These are phyloP conservation scores for Diachasma alloeum DNA, from an alignment of 1,140 invertebrate species.

Conservation along the genomic window DNA sequence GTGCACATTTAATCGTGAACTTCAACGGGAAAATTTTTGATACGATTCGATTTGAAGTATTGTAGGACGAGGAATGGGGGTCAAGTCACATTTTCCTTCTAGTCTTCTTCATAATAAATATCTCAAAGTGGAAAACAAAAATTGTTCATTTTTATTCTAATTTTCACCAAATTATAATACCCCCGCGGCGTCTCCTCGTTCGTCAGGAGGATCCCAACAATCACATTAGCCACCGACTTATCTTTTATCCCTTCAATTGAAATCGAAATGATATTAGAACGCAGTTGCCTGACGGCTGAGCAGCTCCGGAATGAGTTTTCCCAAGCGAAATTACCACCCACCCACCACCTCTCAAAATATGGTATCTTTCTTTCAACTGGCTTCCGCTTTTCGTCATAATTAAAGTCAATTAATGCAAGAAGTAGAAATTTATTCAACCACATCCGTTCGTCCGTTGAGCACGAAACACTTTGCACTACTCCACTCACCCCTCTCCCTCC, in stretches of 20 bases:
- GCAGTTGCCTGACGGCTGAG: not conserved
- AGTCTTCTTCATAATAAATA: too few species aligned
- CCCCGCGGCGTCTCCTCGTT: too few species aligned
- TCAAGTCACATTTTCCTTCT: too few species aligned
- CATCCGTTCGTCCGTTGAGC: slow-evolving; percentile 13
- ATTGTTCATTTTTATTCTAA: too few species aligned
- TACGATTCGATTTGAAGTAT: too few species aligned
- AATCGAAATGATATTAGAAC: not conserved
- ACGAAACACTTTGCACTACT: slow-evolving; percentile 15
- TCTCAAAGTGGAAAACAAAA: too few species aligned
- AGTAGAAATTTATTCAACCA: slow-evolving; percentile 24
- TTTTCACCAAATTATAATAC: too few species aligned
- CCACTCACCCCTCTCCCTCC: not conserved
- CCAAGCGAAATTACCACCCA: not conserved
- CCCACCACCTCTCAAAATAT: too few species aligned
- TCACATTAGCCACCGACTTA: not conserved
- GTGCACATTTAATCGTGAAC: not conserved
- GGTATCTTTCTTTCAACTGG: not conserved
- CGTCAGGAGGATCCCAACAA: too few species aligned
- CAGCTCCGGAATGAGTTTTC: not conserved
- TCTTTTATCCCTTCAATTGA: not conserved
- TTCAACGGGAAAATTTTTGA: not conserved
- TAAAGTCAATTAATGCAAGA: slow-evolving; percentile 32
- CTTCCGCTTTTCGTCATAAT: slow-evolving; percentile 21
- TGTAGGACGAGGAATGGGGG: too few species aligned